Conservation (phyloP, 2,113 vertebrate species). For the Colaptes auratus region DNA sequence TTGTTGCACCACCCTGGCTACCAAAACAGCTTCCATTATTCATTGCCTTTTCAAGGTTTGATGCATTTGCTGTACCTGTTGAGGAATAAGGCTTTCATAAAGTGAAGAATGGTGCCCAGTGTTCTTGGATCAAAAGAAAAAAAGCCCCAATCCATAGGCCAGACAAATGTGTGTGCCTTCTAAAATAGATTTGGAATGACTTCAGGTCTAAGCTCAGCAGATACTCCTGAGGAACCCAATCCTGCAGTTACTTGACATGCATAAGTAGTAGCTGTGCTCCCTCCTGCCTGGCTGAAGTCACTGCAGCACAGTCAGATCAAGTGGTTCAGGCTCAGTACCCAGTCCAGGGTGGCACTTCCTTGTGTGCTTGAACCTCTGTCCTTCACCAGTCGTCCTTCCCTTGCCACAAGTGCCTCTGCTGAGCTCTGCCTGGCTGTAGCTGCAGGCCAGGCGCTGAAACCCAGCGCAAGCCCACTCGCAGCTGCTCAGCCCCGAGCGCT, state of each 20-base stretch:
- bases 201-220: not conserved
- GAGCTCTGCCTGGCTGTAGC: not conserved
- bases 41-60: slow-evolving; percentile 32
- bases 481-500: accelerated
- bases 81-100: not conserved
- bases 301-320: not conserved
- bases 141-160: not conserved
- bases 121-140: not conserved
- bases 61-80: slow-evolving; percentile 36
- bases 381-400: not conserved
- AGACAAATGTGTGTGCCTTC: not conserved
- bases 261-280: not conserved
- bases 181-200: not conserved
- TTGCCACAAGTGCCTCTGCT: not conserved
- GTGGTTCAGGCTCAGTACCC: not conserved
- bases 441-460: not conserved
- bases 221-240: not conserved
- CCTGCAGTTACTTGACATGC: not conserved
- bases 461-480: not conserved
- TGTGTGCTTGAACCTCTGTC: not conserved
- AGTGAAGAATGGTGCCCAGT: not conserved
- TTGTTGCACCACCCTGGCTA: slow-evolving; percentile 31
- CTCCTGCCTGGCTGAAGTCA: not conserved
- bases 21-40: slow-evolving; percentile 56
- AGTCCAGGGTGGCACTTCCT: not conserved